phyloP scores from a whole-genome alignment of 2,797 vertebrate genomes.

The Somateria mollissima region DNA sequence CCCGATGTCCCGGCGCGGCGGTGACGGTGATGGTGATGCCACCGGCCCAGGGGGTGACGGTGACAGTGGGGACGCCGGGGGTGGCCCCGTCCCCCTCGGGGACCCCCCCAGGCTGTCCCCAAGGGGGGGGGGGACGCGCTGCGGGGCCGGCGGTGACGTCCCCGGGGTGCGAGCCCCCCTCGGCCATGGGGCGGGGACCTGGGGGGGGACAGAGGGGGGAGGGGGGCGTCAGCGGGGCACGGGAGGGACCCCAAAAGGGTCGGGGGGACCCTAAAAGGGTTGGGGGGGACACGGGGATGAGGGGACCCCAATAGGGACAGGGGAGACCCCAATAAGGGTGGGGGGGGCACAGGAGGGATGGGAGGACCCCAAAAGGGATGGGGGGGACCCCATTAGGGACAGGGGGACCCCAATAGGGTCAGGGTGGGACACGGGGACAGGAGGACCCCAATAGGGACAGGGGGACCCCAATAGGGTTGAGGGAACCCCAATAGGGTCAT shows the following conservation, averaged over 20 bases:
- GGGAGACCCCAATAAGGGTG: too few relatives aligned
- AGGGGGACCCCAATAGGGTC: too few relatives aligned
- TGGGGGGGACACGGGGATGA: too few relatives aligned
- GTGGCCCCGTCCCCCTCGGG: background rate
- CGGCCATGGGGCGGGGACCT: background rate
- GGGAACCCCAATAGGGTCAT: too few relatives aligned
- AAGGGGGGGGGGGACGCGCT: background rate
- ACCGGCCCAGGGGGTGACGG: background rate
- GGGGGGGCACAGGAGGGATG: too few relatives aligned
- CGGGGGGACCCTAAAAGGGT: background rate
- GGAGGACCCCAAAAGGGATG: too few relatives aligned
- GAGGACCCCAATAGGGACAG: too few relatives aligned
- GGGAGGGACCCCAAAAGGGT: background rate
- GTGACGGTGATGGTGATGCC: conserved; percentile 16
- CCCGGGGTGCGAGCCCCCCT: background rate
- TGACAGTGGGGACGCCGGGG: background rate
- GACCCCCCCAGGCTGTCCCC: background rate
- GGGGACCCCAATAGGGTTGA: too few relatives aligned
- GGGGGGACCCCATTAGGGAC: too few relatives aligned
- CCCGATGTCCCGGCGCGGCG: background rate
- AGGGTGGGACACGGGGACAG: too few relatives aligned
- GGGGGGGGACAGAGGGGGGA: background rate
- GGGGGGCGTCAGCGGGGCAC: accelerated
- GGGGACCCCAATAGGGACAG: too few relatives aligned
- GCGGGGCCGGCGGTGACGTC: background rate